phyloP scores from a whole-genome alignment of 2,888 invertebrate species.

The Mesorhabditis sp. region DNA sequence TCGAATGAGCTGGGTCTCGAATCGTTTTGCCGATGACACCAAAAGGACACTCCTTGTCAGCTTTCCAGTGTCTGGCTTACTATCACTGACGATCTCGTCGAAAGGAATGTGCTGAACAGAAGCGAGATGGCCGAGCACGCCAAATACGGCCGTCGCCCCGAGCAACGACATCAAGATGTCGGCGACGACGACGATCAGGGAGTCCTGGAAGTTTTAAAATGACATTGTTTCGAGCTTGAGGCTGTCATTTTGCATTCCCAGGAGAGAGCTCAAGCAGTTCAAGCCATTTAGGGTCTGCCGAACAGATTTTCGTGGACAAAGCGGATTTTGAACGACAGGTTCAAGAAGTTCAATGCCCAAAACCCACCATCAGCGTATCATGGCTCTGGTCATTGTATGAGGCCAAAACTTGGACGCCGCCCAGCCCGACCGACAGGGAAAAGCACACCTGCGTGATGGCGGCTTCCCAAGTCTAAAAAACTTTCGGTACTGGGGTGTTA shows the following conservation, averaged over 20 bases:
- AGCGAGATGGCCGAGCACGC: constrained; percentile 36
- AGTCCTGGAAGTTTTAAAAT: constrained; percentile 26
- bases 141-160: constrained; percentile 43
- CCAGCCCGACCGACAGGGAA: constrained; percentile 47
- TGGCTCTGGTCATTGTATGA: constrained; percentile 46
- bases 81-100: too few species aligned
- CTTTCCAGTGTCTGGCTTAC: too few species aligned
- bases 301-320: too few species aligned
- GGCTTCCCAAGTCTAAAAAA: constrained; percentile 36
- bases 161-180: constrained; percentile 42
- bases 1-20: too few species aligned
- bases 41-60: too few species aligned
- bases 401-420: constrained; percentile 45
- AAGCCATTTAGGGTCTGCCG: too few species aligned
- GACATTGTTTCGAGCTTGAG: too few species aligned
- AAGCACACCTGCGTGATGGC: constrained; percentile 53
- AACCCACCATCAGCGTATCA: constrained; percentile 34
- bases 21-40: too few species aligned
- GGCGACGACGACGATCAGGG: constrained; percentile 43
- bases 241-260: background rate
- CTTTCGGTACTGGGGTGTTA: too few species aligned
- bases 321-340: too few species aligned
- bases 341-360: background rate
- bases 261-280: too few species aligned
- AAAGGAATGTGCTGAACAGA: too few species aligned